Evolutionary conservation across 2,113 vertebrate species (phyloP).

Genomic region (Actenoides lindsayi): DNA sequence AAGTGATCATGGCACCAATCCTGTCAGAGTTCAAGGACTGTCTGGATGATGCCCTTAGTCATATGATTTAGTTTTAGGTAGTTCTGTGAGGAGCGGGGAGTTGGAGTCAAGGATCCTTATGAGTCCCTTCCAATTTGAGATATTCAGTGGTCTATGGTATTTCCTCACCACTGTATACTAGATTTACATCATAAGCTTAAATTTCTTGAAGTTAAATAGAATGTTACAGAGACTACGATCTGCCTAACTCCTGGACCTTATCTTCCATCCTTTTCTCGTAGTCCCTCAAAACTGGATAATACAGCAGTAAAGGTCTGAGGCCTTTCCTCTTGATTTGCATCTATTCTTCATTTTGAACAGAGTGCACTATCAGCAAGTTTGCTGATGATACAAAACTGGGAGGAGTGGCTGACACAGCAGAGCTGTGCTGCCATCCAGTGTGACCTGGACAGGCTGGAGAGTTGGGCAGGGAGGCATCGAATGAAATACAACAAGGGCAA

Average conservation of each 20-base stretch:
- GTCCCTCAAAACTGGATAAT: not conserved
- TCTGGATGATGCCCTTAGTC: not conserved
- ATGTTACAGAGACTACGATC: not conserved
- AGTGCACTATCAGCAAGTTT: too few species aligned
- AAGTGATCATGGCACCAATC: not conserved
- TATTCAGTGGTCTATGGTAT: not conserved
- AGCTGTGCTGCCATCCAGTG: too few species aligned
- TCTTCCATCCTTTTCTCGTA: not conserved
- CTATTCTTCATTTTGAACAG: not conserved
- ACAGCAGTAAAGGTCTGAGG: not conserved
- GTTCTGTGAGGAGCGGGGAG: not conserved
- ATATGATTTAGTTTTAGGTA: not conserved
- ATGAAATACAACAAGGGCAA: too few species aligned
- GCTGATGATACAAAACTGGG: too few species aligned
- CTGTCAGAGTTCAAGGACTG: not conserved
- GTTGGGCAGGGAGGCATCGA: too few species aligned
- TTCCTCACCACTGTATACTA: not conserved
- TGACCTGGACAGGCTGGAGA: too few species aligned
- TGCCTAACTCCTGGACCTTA: not conserved
- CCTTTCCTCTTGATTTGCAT: not conserved
- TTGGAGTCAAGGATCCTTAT: not conserved
- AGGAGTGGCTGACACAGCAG: too few species aligned
- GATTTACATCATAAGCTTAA: not conserved
- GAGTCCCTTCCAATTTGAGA: not conserved
- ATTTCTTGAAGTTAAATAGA: not conserved